Percentiles rank a stretch among this genome's conserved stretches.
These are phyloP conservation scores for Hemibagrus wyckioides DNA, from an alignment of 2,113 vertebrate species.

Conservation along the genomic window DNA sequence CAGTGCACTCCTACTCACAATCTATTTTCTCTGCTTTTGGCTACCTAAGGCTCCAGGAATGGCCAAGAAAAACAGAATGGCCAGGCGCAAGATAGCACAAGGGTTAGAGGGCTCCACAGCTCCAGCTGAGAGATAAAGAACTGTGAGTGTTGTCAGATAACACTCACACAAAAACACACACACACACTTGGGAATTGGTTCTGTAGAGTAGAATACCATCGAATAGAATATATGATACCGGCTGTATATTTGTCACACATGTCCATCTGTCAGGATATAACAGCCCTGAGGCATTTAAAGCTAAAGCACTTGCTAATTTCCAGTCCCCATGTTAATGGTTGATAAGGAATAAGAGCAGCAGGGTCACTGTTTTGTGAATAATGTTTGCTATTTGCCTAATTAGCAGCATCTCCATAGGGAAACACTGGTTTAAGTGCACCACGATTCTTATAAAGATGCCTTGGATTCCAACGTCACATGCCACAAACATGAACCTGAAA, in stretches of 20 bases:
- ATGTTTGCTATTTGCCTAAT: constrained; percentile 23
- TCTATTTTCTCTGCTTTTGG: constrained; percentile 49
- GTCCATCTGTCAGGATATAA: background rate
- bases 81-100: constrained; percentile 51
- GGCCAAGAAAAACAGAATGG: constrained; percentile 60
- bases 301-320: background rate
- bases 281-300: background rate
- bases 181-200: constrained; percentile 13
- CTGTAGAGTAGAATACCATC: background rate
- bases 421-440: background rate
- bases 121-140: constrained; percentile 44
- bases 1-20: constrained; percentile 46
- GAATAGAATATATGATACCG: background rate
- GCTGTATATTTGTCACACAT: constrained; percentile 2
- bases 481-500: background rate
- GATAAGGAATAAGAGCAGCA: background rate
- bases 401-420: constrained; percentile 28
- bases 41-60: constrained; percentile 55
- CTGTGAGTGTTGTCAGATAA: constrained; percentile 17
- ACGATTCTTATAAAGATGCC: background rate
- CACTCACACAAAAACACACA: constrained; percentile 6
- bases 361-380: constrained; percentile 23
- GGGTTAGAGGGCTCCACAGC: constrained; percentile 44
- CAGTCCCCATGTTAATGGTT: background rate
- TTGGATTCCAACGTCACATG: constrained; percentile 13